These are phyloP conservation scores for Gnatocerus cornutus DNA, from an alignment of 2,888 invertebrate species.

Conservation along the genomic window DNA sequence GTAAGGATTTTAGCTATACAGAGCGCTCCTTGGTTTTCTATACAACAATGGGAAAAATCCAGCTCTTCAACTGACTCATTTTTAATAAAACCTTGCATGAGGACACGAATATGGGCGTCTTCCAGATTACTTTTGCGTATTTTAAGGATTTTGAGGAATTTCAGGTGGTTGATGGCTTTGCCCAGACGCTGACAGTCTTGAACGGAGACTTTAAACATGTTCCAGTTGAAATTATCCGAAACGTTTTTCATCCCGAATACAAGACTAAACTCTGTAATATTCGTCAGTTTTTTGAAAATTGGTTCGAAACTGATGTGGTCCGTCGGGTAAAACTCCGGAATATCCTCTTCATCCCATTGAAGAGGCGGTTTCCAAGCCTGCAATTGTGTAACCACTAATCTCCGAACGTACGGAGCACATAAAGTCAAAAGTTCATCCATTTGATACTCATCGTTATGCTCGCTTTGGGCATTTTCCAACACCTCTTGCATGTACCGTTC, in stretches of 20 bases:
- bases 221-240: constrained; percentile 73
- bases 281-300: constrained; percentile 73
- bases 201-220: constrained; percentile 77
- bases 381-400: constrained; percentile 73
- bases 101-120: constrained; percentile 75
- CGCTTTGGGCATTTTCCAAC: constrained; percentile 67
- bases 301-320: constrained; percentile 77
- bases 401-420: constrained; percentile 73
- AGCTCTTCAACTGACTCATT: constrained; percentile 73
- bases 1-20: constrained; percentile 76
- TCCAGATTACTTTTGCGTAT: constrained; percentile 77
- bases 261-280: constrained; percentile 73
- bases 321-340: constrained; percentile 67
- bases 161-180: constrained; percentile 66
- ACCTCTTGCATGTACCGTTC: constrained; percentile 67
- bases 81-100: constrained; percentile 71
- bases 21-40: constrained; percentile 77
- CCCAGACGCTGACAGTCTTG: constrained; percentile 76
- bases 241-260: constrained; percentile 72
- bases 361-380: constrained; percentile 74
- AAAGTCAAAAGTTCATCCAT: constrained; percentile 64
- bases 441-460: constrained; percentile 67
- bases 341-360: constrained; percentile 67
- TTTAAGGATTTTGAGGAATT: constrained; percentile 72
- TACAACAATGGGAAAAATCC: constrained; percentile 79